A percentile compares a stretch with the other conserved stretches of the same genome.
These are phyloP conservation scores for Periplaneta americana DNA, from an alignment of 1,140 invertebrate genomes.

Conservation along the genomic window DNA sequence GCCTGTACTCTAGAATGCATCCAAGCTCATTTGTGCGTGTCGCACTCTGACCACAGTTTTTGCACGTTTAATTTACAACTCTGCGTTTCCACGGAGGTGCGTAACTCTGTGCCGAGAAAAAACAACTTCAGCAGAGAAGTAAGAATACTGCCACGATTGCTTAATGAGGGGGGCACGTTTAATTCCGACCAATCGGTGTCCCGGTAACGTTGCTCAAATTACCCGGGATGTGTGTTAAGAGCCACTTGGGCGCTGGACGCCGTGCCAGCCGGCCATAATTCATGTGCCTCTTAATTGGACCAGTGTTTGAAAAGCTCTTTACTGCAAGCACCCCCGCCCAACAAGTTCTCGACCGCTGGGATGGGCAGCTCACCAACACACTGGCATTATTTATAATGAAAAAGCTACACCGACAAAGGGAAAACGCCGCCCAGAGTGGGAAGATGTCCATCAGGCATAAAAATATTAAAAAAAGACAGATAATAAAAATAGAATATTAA, in stretches of 20 bases:
- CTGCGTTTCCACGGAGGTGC: too few species aligned
- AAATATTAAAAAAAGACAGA: not conserved
- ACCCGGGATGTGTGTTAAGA: not conserved
- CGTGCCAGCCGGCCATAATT: not conserved
- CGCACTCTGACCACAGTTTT: too few species aligned
- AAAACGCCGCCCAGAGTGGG: not conserved
- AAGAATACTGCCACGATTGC: too few species aligned
- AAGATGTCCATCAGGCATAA: not conserved
- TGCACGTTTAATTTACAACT: too few species aligned
- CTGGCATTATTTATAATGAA: not conserved
- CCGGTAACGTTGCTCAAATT: not conserved
- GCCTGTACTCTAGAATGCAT: too few species aligned
- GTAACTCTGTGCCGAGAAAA: too few species aligned
- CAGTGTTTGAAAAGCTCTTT: not conserved
- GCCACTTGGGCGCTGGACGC: not conserved
- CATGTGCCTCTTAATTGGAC: not conserved
- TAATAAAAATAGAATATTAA: not conserved
- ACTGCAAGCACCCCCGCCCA: not conserved
- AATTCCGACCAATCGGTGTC: not conserved
- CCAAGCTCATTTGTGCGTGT: too few species aligned
- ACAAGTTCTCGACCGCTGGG: not conserved
- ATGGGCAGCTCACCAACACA: not conserved
- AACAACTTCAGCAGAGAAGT: too few species aligned
- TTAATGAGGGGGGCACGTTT: too few species aligned
- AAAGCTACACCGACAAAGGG: not conserved